Evolutionary conservation across 2,797 vertebrate species (phyloP), one percentile per base, ranked within the genome.

Genomic region (Trachops cirrhosus): DNA sequence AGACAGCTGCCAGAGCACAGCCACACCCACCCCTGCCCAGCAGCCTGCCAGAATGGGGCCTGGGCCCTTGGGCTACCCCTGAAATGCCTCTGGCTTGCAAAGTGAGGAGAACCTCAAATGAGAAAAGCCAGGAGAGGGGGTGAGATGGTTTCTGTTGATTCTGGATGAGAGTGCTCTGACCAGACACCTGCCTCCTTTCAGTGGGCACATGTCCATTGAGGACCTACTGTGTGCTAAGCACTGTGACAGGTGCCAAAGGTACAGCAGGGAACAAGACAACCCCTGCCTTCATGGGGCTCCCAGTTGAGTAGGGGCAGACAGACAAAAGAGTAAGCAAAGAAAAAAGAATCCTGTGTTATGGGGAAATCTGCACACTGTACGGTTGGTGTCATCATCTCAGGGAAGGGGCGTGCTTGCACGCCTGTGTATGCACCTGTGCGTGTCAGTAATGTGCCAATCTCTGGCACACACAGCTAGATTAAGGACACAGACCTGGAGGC

Each of bases 381-480:
- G 0, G 68, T 44, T n/a, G 16, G 34, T 0, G 9, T 77, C 0
- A 26, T 52, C 11, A 0, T 34, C 32, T 54, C 18, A 3, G 52
- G 52, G 74, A 24, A 64, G 41, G 59, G 19, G 5, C 0, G 0
- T 15, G 26, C 0, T 0, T n/a, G 12, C 14, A 5, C 18, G 54
- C 3, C 14, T 48, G 26, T 19, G 73, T 6, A 2, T 5, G 16
- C 29, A 41, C 6, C 1, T 24, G n/a, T 24, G n/a, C 0, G 0
- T 74, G 82, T 87, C 37, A 22, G 26, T 15, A 32, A 52, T 4
- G 46, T 78, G 59, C 21, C 44, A 6, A 15, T 44, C 79, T 52
- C 39, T 2, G 26, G 82, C 67, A 88, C 41, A 24, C n/a, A 11
- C 1, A 26, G 74, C 77, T 21, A 29, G 4, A 11, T 37, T 32